Percentiles rank a stretch among this genome's conserved stretches.
Evolutionary conservation across 2,888 invertebrate species (phyloP).

Genomic region (Poecilobothrus nobilitatus): DNA sequence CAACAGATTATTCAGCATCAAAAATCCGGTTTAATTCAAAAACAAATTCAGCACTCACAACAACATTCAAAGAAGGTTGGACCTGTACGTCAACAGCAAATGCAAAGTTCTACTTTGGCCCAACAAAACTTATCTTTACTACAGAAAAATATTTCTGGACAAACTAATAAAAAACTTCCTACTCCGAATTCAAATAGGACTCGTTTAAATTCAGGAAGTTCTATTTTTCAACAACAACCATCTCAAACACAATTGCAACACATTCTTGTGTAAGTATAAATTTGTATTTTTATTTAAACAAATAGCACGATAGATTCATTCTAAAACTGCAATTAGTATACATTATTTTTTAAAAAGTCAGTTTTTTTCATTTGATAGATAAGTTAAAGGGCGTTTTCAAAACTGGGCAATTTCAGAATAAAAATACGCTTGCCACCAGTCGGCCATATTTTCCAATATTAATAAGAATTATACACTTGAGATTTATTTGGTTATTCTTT

Average conservation of each 20-base stretch:
- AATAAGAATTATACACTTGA: too few species aligned
- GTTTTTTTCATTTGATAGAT: too few species aligned
- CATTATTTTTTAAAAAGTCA: too few species aligned
- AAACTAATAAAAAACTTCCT: background rate
- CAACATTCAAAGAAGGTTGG: background rate
- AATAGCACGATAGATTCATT: too few species aligned
- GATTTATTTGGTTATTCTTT: too few species aligned
- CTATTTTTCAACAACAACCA: slow-evolving; percentile 10
- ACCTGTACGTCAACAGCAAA: background rate
- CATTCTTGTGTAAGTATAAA: slow-evolving; percentile 25
- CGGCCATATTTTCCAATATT: too few species aligned
- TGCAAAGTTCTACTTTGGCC: background rate
- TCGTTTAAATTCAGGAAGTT: background rate
- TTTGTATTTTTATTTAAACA: too few species aligned
- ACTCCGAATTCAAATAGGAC: background rate
- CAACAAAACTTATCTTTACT: background rate
- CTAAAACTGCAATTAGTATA: too few species aligned
- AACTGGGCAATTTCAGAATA: too few species aligned
- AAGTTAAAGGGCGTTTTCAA: too few species aligned
- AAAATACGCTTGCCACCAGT: too few species aligned
- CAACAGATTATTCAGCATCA: slow-evolving; percentile 28
- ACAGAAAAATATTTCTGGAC: background rate
- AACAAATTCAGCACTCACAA: slow-evolving; percentile 24
- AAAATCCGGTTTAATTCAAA: slow-evolving; percentile 28
- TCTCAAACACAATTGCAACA: slow-evolving; percentile 11